A percentile compares a stretch with the other conserved stretches of the same genome.
These are phyloP conservation scores for Adrianichthys oophorus DNA, from an alignment of 2,797 vertebrate genomes.

Conservation along the genomic window DNA sequence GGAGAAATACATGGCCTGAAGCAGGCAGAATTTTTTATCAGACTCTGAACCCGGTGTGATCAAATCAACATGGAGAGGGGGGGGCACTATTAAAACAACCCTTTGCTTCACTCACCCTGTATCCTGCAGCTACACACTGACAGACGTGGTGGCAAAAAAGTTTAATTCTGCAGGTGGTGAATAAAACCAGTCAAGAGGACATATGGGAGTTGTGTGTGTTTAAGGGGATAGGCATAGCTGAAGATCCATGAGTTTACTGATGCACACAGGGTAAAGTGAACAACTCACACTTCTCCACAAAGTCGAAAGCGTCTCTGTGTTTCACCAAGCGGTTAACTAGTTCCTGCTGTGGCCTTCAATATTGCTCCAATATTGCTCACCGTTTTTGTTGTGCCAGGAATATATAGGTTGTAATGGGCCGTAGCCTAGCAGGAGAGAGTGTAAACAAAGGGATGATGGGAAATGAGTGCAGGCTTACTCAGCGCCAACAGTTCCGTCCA, in stretches of 20 bases:
- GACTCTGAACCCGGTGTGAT: constrained; percentile 42
- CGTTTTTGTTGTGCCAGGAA: no score
- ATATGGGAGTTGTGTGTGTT: constrained; percentile 46
- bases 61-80: constrained; percentile 40
- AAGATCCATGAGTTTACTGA: constrained; percentile 27
- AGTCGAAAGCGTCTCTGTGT: constrained; percentile 50
- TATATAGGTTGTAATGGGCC: no score
- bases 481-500: no score
- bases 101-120: constrained; percentile 31
- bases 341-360: constrained; percentile 58
- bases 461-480: no score
- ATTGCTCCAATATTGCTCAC: no score
- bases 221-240: constrained; percentile 24
- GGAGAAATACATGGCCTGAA: constrained; percentile 51
- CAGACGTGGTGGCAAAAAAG: constrained; percentile 7
- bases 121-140: constrained; percentile 46
- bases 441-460: no score
- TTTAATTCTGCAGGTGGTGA: constrained; percentile 20
- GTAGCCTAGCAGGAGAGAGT: no score
- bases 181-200: constrained; percentile 61
- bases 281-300: constrained; percentile 17
- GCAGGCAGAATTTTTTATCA: constrained; percentile 45
- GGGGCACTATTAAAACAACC: constrained; percentile 49
- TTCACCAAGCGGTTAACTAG: constrained; percentile 66
- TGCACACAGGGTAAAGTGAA: constrained; percentile 22